A percentile compares a stretch with the other conserved stretches of the same genome.
These are phyloP conservation scores for Calephelis virginiensis DNA, from an alignment of 1,140 invertebrate species.

Conservation along the genomic window DNA sequence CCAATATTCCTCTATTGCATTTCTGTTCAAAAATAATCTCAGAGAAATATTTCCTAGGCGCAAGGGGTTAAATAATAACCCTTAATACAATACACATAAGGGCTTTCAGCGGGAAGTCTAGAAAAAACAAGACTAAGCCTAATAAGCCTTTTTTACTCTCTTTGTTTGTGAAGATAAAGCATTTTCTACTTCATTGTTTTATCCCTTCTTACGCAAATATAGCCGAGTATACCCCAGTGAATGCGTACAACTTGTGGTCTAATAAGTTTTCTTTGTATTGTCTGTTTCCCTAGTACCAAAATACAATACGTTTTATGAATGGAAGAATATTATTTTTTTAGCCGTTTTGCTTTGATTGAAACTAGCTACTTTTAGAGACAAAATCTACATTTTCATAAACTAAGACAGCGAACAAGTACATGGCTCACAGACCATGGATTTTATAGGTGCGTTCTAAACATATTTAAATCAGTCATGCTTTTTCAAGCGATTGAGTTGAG, in stretches of 20 bases:
- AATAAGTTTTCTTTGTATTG: constrained; percentile 33
- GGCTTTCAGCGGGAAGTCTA: constrained; percentile 12
- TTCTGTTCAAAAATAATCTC: background rate
- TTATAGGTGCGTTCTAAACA: too few relatives aligned
- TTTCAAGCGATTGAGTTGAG: too few relatives aligned
- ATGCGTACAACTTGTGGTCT: constrained; percentile 29
- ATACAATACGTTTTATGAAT: constrained; percentile 19
- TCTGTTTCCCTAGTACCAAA: constrained; percentile 26
- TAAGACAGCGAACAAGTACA: too few relatives aligned
- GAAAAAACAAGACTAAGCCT: constrained; percentile 25
- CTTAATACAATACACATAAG: constrained; percentile 3
- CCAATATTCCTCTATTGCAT: too few relatives aligned
- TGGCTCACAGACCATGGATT: too few relatives aligned
- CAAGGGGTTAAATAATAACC: background rate
- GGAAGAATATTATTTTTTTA: too few relatives aligned
- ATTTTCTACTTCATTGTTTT: constrained; percentile 31
- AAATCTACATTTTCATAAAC: too few relatives aligned
- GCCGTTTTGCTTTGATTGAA: too few relatives aligned
- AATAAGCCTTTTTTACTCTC: constrained; percentile 30
- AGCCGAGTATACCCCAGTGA: constrained; percentile 21
- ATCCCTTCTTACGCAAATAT: constrained; percentile 21
- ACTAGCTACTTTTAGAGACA: too few relatives aligned
- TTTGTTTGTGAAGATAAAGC: constrained; percentile 31
- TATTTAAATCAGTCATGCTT: too few relatives aligned
- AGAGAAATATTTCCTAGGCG: background rate